Evolutionary conservation across 2,113 vertebrate genomes (phyloP).

Genomic region (Petrocephalus zakoni): DNA sequence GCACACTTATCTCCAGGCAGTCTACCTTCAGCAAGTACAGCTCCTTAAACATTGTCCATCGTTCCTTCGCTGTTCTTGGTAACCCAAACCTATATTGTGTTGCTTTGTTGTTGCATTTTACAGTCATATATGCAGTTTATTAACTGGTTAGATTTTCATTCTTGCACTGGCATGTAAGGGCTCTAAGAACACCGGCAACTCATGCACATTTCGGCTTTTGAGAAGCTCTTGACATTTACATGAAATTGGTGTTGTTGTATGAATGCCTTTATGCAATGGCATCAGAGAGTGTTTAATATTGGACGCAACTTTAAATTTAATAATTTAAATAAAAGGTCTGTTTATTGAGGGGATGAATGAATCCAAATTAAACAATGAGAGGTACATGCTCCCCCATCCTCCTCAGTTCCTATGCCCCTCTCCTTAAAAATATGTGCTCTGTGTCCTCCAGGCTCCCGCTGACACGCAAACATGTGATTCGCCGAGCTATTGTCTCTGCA

Average conservation of each 20-base stretch:
- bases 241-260: neutral
- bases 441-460: neutral
- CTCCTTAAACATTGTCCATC: neutral
- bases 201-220: neutral
- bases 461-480: neutral
- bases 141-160: neutral
- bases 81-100: neutral
- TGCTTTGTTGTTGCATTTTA: neutral
- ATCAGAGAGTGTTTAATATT: neutral
- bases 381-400: no score
- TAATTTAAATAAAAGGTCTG: neutral
- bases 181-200: neutral
- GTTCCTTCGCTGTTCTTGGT: neutral
- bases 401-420: no score
- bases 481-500: neutral
- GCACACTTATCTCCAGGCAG: neutral
- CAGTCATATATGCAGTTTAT: neutral
- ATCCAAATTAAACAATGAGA: no score
- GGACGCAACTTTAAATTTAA: neutral
- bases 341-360: neutral
- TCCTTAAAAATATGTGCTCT: no score
- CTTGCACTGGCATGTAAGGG: neutral
- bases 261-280: no score
- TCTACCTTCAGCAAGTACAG: neutral
- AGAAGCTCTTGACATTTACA: neutral